Percentiles rank a stretch among this genome's conserved stretches.
These are phyloP conservation scores for Gasterosteus nipponicus DNA, from an alignment of 2,113 vertebrate genomes.

Conservation along the genomic window DNA sequence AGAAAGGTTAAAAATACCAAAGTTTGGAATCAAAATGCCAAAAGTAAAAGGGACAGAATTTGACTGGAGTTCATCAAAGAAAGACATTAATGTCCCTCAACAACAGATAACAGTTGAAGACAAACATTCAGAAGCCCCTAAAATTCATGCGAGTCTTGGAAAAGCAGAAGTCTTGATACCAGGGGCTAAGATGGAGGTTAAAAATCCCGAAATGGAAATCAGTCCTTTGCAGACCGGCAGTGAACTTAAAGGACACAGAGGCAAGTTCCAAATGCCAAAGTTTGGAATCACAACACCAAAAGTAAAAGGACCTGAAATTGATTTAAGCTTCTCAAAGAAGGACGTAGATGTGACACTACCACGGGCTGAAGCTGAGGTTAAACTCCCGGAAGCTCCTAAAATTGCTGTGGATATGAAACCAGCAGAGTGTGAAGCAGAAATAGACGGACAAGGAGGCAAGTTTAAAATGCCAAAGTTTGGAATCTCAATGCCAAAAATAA, in stretches of 20 bases:
- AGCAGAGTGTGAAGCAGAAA: conserved; percentile 17
- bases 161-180: conserved; percentile 38
- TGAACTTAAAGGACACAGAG: not conserved
- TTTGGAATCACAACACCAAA: conserved; percentile 35
- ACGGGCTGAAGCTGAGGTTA: conserved; percentile 3
- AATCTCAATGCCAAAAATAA: conserved; percentile 34
- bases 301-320: conserved; percentile 23
- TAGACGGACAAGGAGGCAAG: not conserved
- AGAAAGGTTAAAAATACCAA: conserved; percentile 50
- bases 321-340: conserved; percentile 26
- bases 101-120: too few species aligned
- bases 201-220: conserved; percentile 33
- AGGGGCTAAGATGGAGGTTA: conserved; percentile 40
- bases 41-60: conserved; percentile 44
- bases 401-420: not conserved
- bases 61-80: conserved; percentile 30
- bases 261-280: conserved; percentile 49
- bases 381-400: not conserved
- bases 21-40: conserved; percentile 33
- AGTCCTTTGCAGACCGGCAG: not conserved
- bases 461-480: conserved; percentile 47
- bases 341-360: conserved; percentile 34
- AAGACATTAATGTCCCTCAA: not conserved
- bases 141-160: conserved; percentile 25
- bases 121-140: conserved; percentile 22